Evolutionary conservation across 2,797 vertebrate genomes (phyloP), one percentile per base, ranked within the genome.

Genomic region (Manis pentadactyla): DNA sequence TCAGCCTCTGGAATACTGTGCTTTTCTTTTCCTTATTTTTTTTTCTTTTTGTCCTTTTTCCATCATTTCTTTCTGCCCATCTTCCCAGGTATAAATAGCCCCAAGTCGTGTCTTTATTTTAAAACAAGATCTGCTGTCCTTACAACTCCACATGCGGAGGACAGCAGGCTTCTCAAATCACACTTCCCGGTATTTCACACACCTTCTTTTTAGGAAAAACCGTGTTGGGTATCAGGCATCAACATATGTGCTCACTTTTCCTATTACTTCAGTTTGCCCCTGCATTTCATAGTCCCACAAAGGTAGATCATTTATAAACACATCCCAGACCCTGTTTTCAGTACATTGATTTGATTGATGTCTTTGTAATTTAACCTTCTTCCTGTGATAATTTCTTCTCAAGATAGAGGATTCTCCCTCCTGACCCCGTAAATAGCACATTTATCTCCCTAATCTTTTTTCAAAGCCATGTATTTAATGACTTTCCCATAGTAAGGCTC

Each of bases 391-490:
- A 11, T 8, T 69, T 29, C 17, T 53, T 61, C 42, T 63, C 27
- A 31, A 55, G 23, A 31, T 55, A 31, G 13, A 27, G 19, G 14
- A 7, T 42, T 7, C 4, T 10, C 10, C 7, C 3, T 7, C 14
- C 6, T 2, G 18, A 37, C 27, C 4, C 6, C 25, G 3, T 31
- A 21, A 21, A 0, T 25, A 37, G 31, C 55, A 59, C 7, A 1
- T 18, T 29, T 15, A 19, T 11, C 8, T 23, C 11, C 11, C 0
- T 23, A 6, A 29, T 42, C 17, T 31, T 34, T 29, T 57, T 69
- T 34, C 42, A 37, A 51, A 0, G 0, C 46, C 2, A 0, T 19
- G 31, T 5, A 2, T n/a, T 55, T 49, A 27, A 2, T 0, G 2
- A 2, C 23, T 9, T 5, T 19, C 66, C 31, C 17, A 9, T 0